Base-by-base conservation (phyloP, 2,797 vertebrate species). In the Rachycentron canadum region DNA sequence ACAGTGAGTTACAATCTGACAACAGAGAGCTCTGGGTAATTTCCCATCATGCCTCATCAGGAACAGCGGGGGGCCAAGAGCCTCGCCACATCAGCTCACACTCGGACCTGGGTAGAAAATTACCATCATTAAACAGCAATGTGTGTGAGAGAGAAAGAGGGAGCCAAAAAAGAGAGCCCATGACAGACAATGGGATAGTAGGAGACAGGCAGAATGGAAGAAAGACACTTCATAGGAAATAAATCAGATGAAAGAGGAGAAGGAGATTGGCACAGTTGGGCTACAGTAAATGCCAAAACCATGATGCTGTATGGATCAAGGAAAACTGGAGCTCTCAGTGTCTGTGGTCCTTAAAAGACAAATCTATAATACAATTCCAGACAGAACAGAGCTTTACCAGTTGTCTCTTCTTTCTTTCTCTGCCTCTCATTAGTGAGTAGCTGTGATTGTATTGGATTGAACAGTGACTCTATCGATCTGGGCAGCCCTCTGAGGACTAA, bases 41-140 rank as follows among this genome's bases (percentile, higher is more conserved):
- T 98, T 97, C 96, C 96, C 96, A 98, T 97, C 97, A 97, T 97
- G 97, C 96, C 96, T 97, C 97, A 97, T 98, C 97, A 97, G 96
- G 96, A 98, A 97, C 97, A 97, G 96, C 92, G 61, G 97, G 97
- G 95, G 95, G 95, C 96, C 96, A 95, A 97, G 97, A 96, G 96
- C 96, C 95, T 96, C 95, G 92, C 97, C 96, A 97, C 97, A 98
- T 98, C 97, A 97, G 97, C 97, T 98, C 97, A 97, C 96, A 97
- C 96, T 97, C 96, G 96, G 97, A 98, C 97, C 97, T 97, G 96
- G 96, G 96, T 96, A 95, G 97, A 97, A 97, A 98, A 98, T 97
- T 97, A 97, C 97, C 96, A 95, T 98, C 97, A 98, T 98, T 98
- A 93, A 93, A 94, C 90, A 89, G 86, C 58, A 56, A 90, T 81